These are phyloP conservation scores for Odontothrips loti DNA, from an alignment of 2,888 invertebrate species.

Conservation along the genomic window DNA sequence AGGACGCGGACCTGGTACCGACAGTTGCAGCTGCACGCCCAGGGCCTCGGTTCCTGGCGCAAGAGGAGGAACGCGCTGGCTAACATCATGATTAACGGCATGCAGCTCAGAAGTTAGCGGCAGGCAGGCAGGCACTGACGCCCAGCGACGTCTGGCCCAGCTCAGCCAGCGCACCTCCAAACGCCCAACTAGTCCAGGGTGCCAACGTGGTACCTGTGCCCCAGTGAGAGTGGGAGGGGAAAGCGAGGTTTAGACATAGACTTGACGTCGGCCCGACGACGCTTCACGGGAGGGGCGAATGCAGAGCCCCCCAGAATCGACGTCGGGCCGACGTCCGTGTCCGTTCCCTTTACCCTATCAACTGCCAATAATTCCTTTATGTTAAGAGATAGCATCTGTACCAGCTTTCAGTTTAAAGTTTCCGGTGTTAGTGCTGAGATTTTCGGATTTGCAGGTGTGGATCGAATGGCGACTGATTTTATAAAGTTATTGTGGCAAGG, in stretches of 20 bases:
- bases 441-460: no score
- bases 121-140: no score
- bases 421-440: no score
- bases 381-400: not conserved
- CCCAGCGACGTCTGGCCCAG: no score
- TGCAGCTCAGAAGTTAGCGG: constrained; percentile 40
- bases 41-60: constrained; percentile 89
- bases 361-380: not conserved
- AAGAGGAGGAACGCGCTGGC: constrained; percentile 86
- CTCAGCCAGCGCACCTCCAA: not conserved
- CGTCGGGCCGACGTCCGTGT: not conserved
- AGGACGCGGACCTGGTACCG: constrained; percentile 87
- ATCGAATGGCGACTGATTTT: no score
- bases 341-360: not conserved
- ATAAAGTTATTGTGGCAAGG: no score
- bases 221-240: not conserved
- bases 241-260: not conserved
- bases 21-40: constrained; percentile 83
- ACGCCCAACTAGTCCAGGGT: not conserved
- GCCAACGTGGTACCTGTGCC: not conserved
- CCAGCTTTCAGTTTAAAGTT: not conserved
- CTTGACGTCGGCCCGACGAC: not conserved
- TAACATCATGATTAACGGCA: constrained; percentile 93
- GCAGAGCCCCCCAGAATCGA: not conserved
- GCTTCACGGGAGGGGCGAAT: no score